Base-by-base conservation (phyloP, 1,140 invertebrate species). In the Zaprionus gabonicus region DNA sequence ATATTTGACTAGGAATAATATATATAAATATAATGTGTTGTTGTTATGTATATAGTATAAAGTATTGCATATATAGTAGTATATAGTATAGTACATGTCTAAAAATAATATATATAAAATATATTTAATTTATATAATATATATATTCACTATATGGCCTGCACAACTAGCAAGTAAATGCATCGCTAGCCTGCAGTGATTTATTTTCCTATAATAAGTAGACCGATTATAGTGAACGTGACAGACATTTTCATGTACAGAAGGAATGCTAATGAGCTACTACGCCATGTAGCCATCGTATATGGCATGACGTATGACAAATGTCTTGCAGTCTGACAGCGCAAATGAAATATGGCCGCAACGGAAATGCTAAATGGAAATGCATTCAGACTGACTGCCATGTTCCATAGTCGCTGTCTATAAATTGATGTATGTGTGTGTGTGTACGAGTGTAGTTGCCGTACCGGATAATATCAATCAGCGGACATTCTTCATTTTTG, bases 381-480 rank as follows among this genome's bases (percentile, higher is more conserved):
- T 71, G 23, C 71, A 77, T 73, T 71, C 34, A 17, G 57, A 7
- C 34, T 65, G 68, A 34, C 41, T 58, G 46, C 17, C 28, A 28
- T 55, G 27, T 62, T 46, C n/a, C 3, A 31, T 6, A 31, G 31
- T 17, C n/a, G 6, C n/a, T 15, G 20, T 46, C 36, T 36, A 31
- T 20, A 20, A 20, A 20, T 20, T 20, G 20, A 20, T 17, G 15
- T 65, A 23, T 28, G 20, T 44, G 56, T 36, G 44, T 71, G 63
- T 72, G 67, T 65, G 56, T 23, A 55, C n/a, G 2, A n/a, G 53
- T 59, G 28, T 25, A 31, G 17, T 3, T 34, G 60, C 15, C 15
- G 15, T 67, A 81, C 81, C 86, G 85, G 85, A 85, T 90, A 90
- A 75, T 90, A 81, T 90, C 85, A 90, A 90, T 90, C 85, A 90